Conservation (phyloP, 53 echinoderm and acorn worm genomes). For the Hippasteria phrygiana region DNA sequence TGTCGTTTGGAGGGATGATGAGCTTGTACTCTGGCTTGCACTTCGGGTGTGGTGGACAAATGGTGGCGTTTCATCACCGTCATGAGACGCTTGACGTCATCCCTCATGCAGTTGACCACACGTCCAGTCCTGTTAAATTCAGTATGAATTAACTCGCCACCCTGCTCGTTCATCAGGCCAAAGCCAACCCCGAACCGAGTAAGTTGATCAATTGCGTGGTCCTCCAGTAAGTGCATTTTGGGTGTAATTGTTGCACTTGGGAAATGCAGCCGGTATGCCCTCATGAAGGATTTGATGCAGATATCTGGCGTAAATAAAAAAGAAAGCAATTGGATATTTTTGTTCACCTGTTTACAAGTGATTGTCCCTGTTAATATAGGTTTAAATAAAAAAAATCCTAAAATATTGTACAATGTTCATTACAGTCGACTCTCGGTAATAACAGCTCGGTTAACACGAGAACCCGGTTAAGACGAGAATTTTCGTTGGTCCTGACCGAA, state of each 20-base stretch:
- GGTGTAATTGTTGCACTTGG: constrained; percentile 50
- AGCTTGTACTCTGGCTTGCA: neutral
- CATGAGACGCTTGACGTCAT: constrained; percentile 39
- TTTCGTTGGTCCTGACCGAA: too few relatives aligned
- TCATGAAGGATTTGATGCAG: constrained; percentile 59
- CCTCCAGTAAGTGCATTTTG: constrained; percentile 67
- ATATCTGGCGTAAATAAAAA: constrained; percentile 32
- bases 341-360: too few relatives aligned
- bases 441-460: too few relatives aligned
- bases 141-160: constrained; percentile 63
- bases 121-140: constrained; percentile 57
- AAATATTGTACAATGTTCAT: neutral
- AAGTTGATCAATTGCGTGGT: constrained; percentile 42
- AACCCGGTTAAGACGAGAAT: too few relatives aligned
- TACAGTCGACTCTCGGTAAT: too few relatives aligned
- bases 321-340: neutral
- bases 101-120: constrained; percentile 6
- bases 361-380: too few relatives aligned
- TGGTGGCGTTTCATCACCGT: constrained; percentile 20
- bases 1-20: neutral
- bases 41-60: constrained; percentile 15
- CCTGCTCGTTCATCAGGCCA: constrained; percentile 70
- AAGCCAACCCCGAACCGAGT: constrained; percentile 26
- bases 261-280: constrained; percentile 27
- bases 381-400: neutral